Base-by-base conservation (phyloP, 2,888 invertebrate species). In the Rhamnusium bicolor region DNA sequence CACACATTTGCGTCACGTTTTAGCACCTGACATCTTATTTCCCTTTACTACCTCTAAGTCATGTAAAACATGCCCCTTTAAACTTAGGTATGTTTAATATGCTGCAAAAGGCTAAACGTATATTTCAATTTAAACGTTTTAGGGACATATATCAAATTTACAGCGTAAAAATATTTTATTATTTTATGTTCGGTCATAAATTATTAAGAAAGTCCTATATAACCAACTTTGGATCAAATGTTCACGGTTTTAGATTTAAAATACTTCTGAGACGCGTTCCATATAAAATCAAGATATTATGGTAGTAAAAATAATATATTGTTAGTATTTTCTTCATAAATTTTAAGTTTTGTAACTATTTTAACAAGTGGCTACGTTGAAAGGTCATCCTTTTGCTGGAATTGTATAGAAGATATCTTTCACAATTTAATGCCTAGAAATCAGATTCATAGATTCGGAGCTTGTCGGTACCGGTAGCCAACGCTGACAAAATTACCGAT, bases 161-260 rank as follows among this genome's bases (percentile, higher is more conserved):
- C 72, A 80, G 77, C 78, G 80, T 80, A 80, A 79, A 81, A 82
- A 82, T 83, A 83, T 83, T 83, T 83, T 82, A 84, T 84, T 84
- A 82, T 83, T 84, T 83, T 81, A 83, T 81, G 80, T 81, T 76
- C 78, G 60, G 75, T 71, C 75, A 76, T 84, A 83, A 82, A 83
- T 84, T 81, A 82, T 78, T 71, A 67, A 72, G 76, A 80, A 81
- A 80, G 80, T 80, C 81, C 80, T 82, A 81, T 81, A 82, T 81
- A 83, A 83, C 83, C 81, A 81, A 82, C 77, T 83, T 81, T 81
- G 81, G 83, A 81, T 81, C 81, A 83, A 84, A 81, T 79, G 83
- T 81, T 83, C 80, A 76, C 78, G 80, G 80, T 76, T 81, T 80
- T 79, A 80, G 82, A 84, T 83, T 83, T 82, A 83, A 82, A 82